Evolutionary conservation across 2,888 invertebrate species (phyloP), one percentile per base, ranked within the genome.

Genomic region (Dolichomitus sp.): DNA sequence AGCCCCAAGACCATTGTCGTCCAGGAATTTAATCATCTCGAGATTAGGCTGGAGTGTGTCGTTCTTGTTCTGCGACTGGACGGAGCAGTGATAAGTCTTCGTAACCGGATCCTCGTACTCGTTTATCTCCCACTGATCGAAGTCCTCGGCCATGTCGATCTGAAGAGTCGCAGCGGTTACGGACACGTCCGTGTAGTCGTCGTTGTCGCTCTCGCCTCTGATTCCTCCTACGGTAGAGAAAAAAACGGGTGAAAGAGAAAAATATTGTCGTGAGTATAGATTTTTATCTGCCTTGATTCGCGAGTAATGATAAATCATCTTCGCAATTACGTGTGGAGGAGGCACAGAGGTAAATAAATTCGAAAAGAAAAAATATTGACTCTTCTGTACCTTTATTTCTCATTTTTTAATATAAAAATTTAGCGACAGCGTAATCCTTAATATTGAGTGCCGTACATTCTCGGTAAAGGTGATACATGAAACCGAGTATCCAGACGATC

Each of bases 61-160:
- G 77, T 88, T 86, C 75, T 75, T 83, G 48, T 54, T 63, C 45
- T 63, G 77, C 54, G 74, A 54, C 72, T 80, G 85, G 50, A 80
- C 87, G 30, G 85, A 69, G 75, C 87, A 88, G 63, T 87, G 87
- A 84, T 88, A 88, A 81, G 77, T 86, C 81, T 86, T 86, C 27
- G 80, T 78, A 70, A 81, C 75, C 42, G 85, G 83, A 83, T 86
- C 86, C 61, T 84, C 87, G 82, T 83, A 85, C 84, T 86, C 87
- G 73, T 79, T 88, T 82, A 89, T 87, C 65, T 85, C 85, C 75
- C 79, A 86, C 48, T 81, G 84, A 82, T 88, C 87, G 65, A 88
- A 88, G 80, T 89, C 87, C 48, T 87, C 89, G 48, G 87, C 76
- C 73, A 85, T 82, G 72, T 88, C 87, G 63, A 84, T 81, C 75